Evolutionary conservation across 2,797 vertebrate genomes (phyloP).

Genomic region (Coregonus sp.): DNA sequence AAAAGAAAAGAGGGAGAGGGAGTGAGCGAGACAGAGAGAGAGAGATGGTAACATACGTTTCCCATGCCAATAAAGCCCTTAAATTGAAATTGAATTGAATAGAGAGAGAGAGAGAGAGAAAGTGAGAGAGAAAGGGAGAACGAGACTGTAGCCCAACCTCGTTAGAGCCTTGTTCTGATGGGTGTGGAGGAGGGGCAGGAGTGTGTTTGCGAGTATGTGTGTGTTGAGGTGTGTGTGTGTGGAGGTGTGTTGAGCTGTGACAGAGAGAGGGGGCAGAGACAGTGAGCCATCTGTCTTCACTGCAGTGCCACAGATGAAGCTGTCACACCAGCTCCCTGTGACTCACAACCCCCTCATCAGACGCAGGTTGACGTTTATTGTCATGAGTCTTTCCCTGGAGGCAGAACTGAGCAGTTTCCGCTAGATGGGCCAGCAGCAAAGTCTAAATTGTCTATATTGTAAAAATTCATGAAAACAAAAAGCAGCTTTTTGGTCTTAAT

Average conservation of each 20-base stretch:
- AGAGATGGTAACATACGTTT: no score
- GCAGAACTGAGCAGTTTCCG: no score
- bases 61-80: no score
- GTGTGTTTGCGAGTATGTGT: conserved; percentile 19
- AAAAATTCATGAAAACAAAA: no score
- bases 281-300: conserved; percentile 63
- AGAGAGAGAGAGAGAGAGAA: neutral
- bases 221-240: conserved; percentile 21
- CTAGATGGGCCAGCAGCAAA: no score
- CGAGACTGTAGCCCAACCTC: neutral
- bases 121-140: neutral
- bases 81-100: no score
- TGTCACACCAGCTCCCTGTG: conserved; percentile 50
- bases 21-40: no score
- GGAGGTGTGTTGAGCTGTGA: conserved; percentile 2
- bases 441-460: no score
- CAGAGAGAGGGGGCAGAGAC: conserved; percentile 27
- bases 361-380: no score
- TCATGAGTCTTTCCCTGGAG: no score
- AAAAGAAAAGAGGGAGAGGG: no score
- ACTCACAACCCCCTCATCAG: conserved; percentile 53
- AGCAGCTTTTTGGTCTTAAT: no score
- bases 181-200: neutral
- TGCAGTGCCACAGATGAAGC: conserved; percentile 57
- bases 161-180: conserved; percentile 16